Conservation (phyloP, 1,140 invertebrate species). For the Sinonovacula constricta region DNA sequence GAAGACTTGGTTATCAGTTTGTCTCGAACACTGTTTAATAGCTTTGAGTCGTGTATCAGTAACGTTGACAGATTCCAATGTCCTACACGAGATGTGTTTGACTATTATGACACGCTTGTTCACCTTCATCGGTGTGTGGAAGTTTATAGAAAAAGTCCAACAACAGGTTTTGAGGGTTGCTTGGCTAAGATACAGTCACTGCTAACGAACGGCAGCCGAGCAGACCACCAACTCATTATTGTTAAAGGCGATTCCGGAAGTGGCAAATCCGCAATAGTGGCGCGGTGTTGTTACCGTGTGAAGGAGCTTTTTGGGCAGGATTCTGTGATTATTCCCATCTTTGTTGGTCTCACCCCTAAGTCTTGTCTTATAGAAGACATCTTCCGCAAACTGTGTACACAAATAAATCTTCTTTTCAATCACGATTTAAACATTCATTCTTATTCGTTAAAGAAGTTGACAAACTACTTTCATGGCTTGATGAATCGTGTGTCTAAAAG, state of each 20-base stretch:
- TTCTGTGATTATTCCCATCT: conserved; percentile 49
- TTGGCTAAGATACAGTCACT: conserved; percentile 49
- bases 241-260: conserved; percentile 55
- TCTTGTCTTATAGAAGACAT: conserved; percentile 43
- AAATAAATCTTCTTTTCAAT: conserved; percentile 53
- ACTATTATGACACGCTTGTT: conserved; percentile 45
- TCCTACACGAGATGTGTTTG: conserved; percentile 3
- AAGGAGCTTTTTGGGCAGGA: conserved; percentile 56
- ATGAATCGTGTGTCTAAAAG: conserved; percentile 58
- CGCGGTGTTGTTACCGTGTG: conserved; percentile 41
- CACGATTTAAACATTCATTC: conserved; percentile 51
- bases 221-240: conserved; percentile 59
- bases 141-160: neutral
- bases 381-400: conserved; percentile 49
- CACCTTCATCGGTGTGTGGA: conserved; percentile 53
- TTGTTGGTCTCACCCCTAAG: conserved; percentile 45
- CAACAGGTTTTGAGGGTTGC: conserved; percentile 40
- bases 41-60: too few species aligned
- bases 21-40: conserved; percentile 9
- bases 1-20: conserved; percentile 21
- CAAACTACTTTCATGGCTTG: conserved; percentile 57
- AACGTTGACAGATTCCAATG: too few species aligned
- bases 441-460: conserved; percentile 51
- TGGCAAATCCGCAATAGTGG: conserved; percentile 59
- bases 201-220: conserved; percentile 41